Evolutionary conservation across 2,888 invertebrate species (phyloP).

Genomic region (Agrotis exclamationis): DNA sequence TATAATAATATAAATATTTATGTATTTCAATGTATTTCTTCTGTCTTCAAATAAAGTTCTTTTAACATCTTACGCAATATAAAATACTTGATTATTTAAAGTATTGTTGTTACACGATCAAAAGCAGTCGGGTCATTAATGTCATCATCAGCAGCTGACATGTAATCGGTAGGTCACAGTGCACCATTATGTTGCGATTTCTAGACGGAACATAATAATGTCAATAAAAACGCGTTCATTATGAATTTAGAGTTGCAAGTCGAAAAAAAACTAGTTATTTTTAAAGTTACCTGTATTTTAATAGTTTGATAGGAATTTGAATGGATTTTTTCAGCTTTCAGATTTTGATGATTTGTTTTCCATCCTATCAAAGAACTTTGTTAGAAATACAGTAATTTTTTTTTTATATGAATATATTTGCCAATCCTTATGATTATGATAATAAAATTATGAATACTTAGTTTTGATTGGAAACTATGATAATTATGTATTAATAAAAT

Average conservation of each 20-base stretch:
- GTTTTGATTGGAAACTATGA: conserved; percentile 44
- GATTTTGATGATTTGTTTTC: conserved; percentile 37
- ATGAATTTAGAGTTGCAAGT: conserved; percentile 56
- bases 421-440: conserved; percentile 34
- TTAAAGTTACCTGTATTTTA: conserved; percentile 61
- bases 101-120: conserved; percentile 38
- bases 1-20: conserved; percentile 14
- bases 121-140: conserved; percentile 62
- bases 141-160: conserved; percentile 46
- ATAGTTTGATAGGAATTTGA: conserved; percentile 52
- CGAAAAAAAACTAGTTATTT: conserved; percentile 55
- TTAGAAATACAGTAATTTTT: conserved; percentile 31
- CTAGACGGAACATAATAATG: conserved; percentile 39
- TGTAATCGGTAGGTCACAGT: conserved; percentile 45
- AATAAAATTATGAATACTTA: conserved; percentile 36
- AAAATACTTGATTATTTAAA: conserved; percentile 41
- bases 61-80: conserved; percentile 23
- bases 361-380: conserved; percentile 21
- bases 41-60: conserved; percentile 34
- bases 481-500: conserved; percentile 39
- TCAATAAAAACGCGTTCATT: conserved; percentile 55
- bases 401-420: conserved; percentile 42
- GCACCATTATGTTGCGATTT: conserved; percentile 55
- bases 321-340: conserved; percentile 35
- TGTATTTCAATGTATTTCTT: too few species aligned